Conservation (phyloP, 2,797 vertebrate genomes). For the Urocyon cinereoargenteus region DNA sequence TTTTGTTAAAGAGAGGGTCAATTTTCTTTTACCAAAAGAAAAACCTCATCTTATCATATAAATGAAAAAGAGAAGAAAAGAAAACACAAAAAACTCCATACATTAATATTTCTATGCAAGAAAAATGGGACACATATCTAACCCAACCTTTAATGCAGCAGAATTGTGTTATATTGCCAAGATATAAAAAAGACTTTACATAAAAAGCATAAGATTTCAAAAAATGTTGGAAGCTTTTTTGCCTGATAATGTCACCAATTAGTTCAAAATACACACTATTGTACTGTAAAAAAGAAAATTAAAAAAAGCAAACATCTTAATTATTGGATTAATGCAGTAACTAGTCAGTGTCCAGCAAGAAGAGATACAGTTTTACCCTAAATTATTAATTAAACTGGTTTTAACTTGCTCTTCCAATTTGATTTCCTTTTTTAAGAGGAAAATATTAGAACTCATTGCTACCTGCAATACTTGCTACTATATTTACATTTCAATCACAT, state of each 20-base stretch:
- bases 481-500: conserved; percentile 58
- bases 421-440: not conserved
- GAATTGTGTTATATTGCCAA: not conserved
- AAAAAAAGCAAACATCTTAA: not conserved
- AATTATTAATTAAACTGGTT: not conserved
- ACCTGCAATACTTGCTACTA: not conserved
- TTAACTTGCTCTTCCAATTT: conserved; percentile 32
- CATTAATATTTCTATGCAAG: not conserved
- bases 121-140: not conserved
- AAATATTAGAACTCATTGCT: conserved; percentile 16
- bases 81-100: not conserved
- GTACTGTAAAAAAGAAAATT: not conserved
- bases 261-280: not conserved
- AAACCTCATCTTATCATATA: not conserved
- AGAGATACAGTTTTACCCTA: not conserved
- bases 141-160: not conserved
- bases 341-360: not conserved
- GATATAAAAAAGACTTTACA: not conserved
- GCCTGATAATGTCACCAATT: not conserved
- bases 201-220: not conserved
- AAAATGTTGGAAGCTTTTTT: not conserved
- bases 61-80: not conserved
- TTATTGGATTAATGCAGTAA: not conserved
- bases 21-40: not conserved
- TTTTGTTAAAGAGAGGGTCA: not conserved